Percentiles rank a stretch among this genome's conserved stretches.
These are phyloP conservation scores for Cacoxenus indagator DNA, from an alignment of 2,888 invertebrate species.

Conservation along the genomic window DNA sequence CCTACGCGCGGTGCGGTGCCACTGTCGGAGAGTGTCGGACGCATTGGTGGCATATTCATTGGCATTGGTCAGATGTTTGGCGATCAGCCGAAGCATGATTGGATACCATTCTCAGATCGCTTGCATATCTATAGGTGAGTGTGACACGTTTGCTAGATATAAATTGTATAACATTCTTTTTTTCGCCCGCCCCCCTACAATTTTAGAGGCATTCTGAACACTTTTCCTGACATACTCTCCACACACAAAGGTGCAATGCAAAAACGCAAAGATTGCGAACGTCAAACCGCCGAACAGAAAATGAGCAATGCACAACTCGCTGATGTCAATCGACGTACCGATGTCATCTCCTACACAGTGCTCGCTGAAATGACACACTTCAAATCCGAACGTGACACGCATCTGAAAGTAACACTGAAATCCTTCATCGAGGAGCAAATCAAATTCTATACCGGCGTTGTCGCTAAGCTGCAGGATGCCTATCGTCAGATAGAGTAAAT, in stretches of 20 bases:
- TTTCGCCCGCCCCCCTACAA: no score
- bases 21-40: conserved; percentile 84
- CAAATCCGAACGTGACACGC: conserved; percentile 86
- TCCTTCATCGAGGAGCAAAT: conserved; percentile 91
- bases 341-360: conserved; percentile 92
- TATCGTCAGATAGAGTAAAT: conserved; percentile 71
- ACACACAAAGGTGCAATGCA: conserved; percentile 92
- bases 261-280: conserved; percentile 91
- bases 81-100: conserved; percentile 90
- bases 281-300: conserved; percentile 83
- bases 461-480: conserved; percentile 79
- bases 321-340: conserved; percentile 86
- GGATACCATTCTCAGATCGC: conserved; percentile 91
- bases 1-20: conserved; percentile 75
- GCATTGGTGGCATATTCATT: conserved; percentile 90
- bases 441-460: conserved; percentile 89
- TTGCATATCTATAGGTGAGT: conserved; percentile 85
- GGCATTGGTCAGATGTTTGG: conserved; percentile 91
- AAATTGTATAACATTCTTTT: no score
- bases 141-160: neutral
- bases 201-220: conserved; percentile 85
- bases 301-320: conserved; percentile 85
- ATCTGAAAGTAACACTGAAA: conserved; percentile 89
- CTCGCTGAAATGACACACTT: conserved; percentile 96
- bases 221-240: conserved; percentile 90